Base-by-base conservation (phyloP, 2,797 vertebrate genomes). In the Rachycentron canadum region DNA sequence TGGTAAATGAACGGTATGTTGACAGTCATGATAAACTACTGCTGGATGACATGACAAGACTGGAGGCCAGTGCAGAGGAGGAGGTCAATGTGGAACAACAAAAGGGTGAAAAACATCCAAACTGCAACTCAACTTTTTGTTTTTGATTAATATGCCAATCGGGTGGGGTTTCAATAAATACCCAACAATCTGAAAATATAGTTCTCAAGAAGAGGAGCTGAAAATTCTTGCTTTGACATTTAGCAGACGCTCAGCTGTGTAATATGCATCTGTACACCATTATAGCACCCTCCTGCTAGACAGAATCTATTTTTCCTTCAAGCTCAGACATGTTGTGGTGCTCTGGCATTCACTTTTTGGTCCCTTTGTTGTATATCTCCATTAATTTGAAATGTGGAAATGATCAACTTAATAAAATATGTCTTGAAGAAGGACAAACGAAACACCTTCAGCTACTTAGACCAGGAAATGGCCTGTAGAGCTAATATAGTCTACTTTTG, bases 301-400 rank as follows among this genome's bases (percentile, higher is more conserved):
- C 17, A 26, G 4, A 56, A 16, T 55, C 7, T 3, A 26, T 12
- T 61, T 84, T 78, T 38, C 55, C 57, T 82, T 83, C 69, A 23
- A 78, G 74, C 64, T 25, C 59, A 2, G 43, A 26, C 59, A 61
- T n/a, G 34, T 69, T 17, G 76, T 36, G 21, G 10, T 4, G 14
- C 43, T 78, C 67, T 70, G 76, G n/a, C 17, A n/a, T 61, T 58
- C 26, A 30, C 17, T 21, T 41, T 47, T 68, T 30, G 5, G 50
- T 64, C 43, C 67, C 49, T 32, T 30, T 69, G 43, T 47, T 67
- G 25, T 30, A 34, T 19, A 58, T 19, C 23, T 55, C 56, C 70
- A 69, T 72, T 34, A 59, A 56, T 32, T 43, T 68, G 52, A 76
- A 81, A 81, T 60, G 69, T 52, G 41, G 61, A 73, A 76, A n/a